Conservation (phyloP, 2,888 invertebrate genomes). For the Ditula angustiorana region DNA sequence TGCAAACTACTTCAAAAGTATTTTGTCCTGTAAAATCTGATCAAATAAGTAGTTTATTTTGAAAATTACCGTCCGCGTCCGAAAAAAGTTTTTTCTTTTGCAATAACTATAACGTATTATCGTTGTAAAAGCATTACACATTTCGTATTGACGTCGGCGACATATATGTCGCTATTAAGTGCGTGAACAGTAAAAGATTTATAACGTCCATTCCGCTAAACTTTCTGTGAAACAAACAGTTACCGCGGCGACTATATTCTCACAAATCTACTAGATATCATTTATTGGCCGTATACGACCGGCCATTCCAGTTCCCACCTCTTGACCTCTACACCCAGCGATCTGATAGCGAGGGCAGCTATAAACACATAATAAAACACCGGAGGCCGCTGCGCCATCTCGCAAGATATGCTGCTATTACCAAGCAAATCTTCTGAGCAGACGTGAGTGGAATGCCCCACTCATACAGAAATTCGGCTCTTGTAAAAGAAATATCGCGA, state of each 20-base stretch:
- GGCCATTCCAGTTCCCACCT: slow-evolving; percentile 35
- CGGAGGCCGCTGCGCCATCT: slow-evolving; percentile 40
- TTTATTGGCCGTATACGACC: slow-evolving; percentile 35
- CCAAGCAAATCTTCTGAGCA: slow-evolving; percentile 39
- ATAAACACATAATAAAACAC: slow-evolving; percentile 72
- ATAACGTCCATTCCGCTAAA: background rate
- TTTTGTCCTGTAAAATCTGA: too few species aligned
- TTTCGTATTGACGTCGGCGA: background rate
- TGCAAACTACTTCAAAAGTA: too few species aligned
- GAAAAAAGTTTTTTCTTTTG: too few species aligned
- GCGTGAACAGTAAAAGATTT: background rate
- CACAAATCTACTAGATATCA: slow-evolving; percentile 35
- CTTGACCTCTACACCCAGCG: slow-evolving; percentile 43
- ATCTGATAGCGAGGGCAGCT: slow-evolving; percentile 65
- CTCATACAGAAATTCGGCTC: slow-evolving; percentile 3
- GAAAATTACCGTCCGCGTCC: too few species aligned
- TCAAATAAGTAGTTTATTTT: too few species aligned
- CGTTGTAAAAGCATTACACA: background rate
- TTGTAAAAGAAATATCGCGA: slow-evolving; percentile 14
- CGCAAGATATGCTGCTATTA: slow-evolving; percentile 50
- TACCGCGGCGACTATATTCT: background rate
- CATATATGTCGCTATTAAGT: background rate
- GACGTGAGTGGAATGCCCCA: slow-evolving; percentile 47
- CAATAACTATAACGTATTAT: too few species aligned
- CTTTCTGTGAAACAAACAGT: background rate